These are phyloP conservation scores for Cryptus viduatorius DNA, from an alignment of 2,888 invertebrate species.

Conservation along the genomic window DNA sequence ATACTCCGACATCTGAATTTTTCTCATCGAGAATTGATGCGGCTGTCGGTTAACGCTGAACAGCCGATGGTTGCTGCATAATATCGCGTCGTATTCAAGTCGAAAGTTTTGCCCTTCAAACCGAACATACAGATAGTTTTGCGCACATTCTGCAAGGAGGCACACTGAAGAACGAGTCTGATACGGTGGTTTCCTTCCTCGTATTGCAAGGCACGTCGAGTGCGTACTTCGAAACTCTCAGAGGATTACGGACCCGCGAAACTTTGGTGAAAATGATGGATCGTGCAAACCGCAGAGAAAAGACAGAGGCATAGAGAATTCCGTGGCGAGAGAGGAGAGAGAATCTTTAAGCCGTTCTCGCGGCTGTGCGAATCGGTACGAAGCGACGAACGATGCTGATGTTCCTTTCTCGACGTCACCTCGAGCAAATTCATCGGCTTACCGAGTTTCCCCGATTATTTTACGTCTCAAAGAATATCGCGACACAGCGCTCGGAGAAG, in stretches of 20 bases:
- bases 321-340: background rate
- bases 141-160: constrained; percentile 30
- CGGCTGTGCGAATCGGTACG: background rate
- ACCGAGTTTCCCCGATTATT: constrained; percentile 49
- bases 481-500: background rate
- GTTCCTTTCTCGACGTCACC: constrained; percentile 20
- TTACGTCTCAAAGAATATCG: constrained; percentile 24
- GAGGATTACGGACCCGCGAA: constrained; percentile 59
- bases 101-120: constrained; percentile 43
- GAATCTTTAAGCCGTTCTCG: constrained; percentile 35
- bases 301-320: constrained; percentile 35
- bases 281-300: constrained; percentile 43
- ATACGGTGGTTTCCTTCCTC: constrained; percentile 25
- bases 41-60: constrained; percentile 12
- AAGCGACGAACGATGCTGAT: constrained; percentile 26
- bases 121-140: constrained; percentile 53
- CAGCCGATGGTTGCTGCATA: constrained; percentile 32
- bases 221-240: constrained; percentile 50
- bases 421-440: constrained; percentile 44
- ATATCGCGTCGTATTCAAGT: constrained; percentile 27
- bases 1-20: background rate
- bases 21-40: background rate
- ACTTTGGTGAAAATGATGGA: constrained; percentile 62
- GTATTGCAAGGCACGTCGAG: constrained; percentile 41
- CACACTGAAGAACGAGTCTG: constrained; percentile 3